phyloP scores from a whole-genome alignment of 2,113 vertebrate species.

The Notiomystis cincta region DNA sequence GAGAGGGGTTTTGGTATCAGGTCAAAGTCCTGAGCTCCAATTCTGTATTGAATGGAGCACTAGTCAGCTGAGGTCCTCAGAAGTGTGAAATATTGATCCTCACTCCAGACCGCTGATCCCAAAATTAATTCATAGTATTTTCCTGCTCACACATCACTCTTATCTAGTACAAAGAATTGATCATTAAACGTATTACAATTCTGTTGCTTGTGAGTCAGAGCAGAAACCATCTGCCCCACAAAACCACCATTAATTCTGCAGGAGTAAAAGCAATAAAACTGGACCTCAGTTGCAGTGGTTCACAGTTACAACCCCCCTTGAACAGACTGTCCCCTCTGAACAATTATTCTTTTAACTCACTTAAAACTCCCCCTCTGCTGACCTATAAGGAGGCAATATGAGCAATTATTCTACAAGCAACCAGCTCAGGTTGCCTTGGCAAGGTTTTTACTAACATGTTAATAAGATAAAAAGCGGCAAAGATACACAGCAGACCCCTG shows the following conservation, averaged over 20 bases:
- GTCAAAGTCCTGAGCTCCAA: neutral
- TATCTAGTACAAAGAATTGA: neutral
- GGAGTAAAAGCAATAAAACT: conserved; percentile 20
- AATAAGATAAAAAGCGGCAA: conserved; percentile 60
- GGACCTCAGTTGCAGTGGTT: neutral
- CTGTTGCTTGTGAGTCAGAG: conserved; percentile 1
- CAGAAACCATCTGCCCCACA: conserved; percentile 36
- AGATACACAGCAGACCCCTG: conserved; percentile 54
- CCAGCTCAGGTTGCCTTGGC: conserved; percentile 60
- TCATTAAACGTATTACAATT: neutral
- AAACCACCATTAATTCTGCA: neutral
- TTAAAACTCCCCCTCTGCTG: neutral
- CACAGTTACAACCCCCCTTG: neutral
- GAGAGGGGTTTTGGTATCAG: neutral
- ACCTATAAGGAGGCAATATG: conserved; percentile 11
- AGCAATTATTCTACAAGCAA: conserved; percentile 53
- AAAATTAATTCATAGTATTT: neutral
- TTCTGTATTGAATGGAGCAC: neutral
- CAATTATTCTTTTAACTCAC: conserved; percentile 45
- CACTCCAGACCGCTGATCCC: neutral
- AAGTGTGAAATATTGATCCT: neutral
- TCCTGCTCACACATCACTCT: neutral
- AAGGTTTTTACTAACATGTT: conserved; percentile 59
- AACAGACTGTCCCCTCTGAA: conserved; percentile 48
- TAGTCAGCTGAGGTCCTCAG: neutral